phyloP scores from a whole-genome alignment of 92 coral and sea anemone species.

The Zoanthus sansibaricus region DNA sequence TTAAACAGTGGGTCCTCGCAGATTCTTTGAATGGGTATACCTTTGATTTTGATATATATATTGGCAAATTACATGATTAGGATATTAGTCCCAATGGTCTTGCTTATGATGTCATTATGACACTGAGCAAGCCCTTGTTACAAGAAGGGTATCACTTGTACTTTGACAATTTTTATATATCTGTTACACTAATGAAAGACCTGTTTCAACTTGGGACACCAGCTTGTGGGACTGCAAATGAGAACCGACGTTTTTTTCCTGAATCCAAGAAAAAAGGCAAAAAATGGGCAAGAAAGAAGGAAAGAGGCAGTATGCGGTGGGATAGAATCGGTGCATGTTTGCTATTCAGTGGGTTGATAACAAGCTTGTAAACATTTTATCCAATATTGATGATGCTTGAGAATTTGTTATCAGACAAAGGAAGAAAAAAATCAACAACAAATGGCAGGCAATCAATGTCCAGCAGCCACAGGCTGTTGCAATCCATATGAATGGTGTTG shows the following conservation, averaged over 20 bases:
- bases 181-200: conserved; percentile 59
- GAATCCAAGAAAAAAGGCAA: conserved; percentile 52
- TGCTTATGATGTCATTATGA: conserved; percentile 77
- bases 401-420: conserved; percentile 23
- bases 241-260: conserved; percentile 63
- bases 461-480: conserved; percentile 1
- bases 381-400: conserved; percentile 69
- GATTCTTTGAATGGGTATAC: conserved; percentile 75
- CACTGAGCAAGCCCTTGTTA: conserved; percentile 50
- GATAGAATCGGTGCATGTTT: conserved; percentile 50
- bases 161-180: conserved; percentile 70
- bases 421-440: neutral
- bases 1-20: conserved; percentile 73
- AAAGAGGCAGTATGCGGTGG: conserved; percentile 71
- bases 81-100: conserved; percentile 62
- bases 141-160: conserved; percentile 80
- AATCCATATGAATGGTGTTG: neutral
- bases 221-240: conserved; percentile 59
- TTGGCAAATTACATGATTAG: conserved; percentile 66
- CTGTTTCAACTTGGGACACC: conserved; percentile 58
- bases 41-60: conserved; percentile 57
- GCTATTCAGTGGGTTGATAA: conserved; percentile 71
- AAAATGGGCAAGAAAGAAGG: conserved; percentile 70
- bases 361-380: conserved; percentile 59
- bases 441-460: neutral